Percentiles rank a stretch among this genome's conserved stretches.
phyloP scores from a whole-genome alignment of 2,888 invertebrate species.

The Platerodrilus igneus region DNA sequence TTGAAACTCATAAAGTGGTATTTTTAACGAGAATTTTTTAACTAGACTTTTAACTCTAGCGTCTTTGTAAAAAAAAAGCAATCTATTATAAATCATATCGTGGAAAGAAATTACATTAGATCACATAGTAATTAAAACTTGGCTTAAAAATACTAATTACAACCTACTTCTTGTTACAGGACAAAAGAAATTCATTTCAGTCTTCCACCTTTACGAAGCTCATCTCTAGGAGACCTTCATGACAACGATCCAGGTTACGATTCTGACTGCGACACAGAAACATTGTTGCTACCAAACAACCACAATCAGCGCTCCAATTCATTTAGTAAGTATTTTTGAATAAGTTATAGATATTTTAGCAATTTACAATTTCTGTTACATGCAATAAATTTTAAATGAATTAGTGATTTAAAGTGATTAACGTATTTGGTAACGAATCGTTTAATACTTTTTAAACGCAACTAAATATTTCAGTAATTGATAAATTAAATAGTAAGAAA shows the following conservation, averaged over 20 bases:
- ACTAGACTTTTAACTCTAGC: too few species aligned
- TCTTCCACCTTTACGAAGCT: constrained; percentile 44
- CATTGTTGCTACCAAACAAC: constrained; percentile 39
- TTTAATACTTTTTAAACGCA: too few species aligned
- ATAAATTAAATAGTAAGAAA: too few species aligned
- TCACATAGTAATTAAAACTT: too few species aligned
- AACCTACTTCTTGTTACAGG: constrained; percentile 30
- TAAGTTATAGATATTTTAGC: constrained; percentile 2
- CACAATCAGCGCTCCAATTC: constrained; percentile 57
- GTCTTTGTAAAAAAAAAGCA: too few species aligned
- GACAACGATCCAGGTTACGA: constrained; percentile 41
- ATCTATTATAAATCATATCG: too few species aligned
- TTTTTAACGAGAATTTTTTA: too few species aligned
- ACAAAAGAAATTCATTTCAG: constrained; percentile 48
- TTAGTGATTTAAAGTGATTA: too few species aligned
- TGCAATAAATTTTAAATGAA: neutral
- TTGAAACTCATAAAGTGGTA: too few species aligned
- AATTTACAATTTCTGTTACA: neutral
- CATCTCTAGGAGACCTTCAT: constrained; percentile 44
- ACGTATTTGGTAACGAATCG: too few species aligned
- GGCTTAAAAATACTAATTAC: neutral
- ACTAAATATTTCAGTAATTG: too few species aligned
- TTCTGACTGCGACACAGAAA: constrained; percentile 42
- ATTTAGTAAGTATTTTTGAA: constrained; percentile 65
- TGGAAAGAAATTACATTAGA: too few species aligned